phyloP scores from a whole-genome alignment of 2,113 vertebrate genomes.

The Prunella himalayana region DNA sequence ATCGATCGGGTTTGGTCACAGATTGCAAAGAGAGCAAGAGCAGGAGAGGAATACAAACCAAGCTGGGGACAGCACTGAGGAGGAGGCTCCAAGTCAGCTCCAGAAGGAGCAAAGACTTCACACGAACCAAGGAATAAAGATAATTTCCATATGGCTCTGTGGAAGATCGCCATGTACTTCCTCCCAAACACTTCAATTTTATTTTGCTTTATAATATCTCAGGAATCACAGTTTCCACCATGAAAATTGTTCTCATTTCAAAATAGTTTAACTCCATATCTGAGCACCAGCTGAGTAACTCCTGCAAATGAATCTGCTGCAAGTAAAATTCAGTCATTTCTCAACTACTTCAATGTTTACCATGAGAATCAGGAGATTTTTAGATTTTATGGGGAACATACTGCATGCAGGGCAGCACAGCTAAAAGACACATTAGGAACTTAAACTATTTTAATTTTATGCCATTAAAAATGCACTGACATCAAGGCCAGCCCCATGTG shows the following conservation, averaged over 20 bases:
- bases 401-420: background rate
- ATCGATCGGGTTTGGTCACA: background rate
- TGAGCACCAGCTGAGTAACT: background rate
- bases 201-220: background rate
- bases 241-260: background rate
- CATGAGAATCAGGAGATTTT: background rate
- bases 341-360: background rate
- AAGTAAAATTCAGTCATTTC: background rate
- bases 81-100: background rate
- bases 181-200: background rate
- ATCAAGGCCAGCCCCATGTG: background rate
- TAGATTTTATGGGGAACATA: background rate
- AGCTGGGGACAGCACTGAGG: background rate
- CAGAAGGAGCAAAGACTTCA: background rate
- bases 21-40: background rate
- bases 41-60: background rate
- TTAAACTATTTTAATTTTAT: background rate
- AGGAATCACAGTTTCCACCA: background rate
- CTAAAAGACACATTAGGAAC: background rate
- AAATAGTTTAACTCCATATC: background rate
- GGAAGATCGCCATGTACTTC: background rate
- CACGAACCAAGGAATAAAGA: background rate
- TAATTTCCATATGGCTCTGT: background rate
- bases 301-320: background rate
- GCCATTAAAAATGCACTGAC: background rate